Evolutionary conservation across 2,888 invertebrate genomes (phyloP).

Genomic region (Timandra comae): DNA sequence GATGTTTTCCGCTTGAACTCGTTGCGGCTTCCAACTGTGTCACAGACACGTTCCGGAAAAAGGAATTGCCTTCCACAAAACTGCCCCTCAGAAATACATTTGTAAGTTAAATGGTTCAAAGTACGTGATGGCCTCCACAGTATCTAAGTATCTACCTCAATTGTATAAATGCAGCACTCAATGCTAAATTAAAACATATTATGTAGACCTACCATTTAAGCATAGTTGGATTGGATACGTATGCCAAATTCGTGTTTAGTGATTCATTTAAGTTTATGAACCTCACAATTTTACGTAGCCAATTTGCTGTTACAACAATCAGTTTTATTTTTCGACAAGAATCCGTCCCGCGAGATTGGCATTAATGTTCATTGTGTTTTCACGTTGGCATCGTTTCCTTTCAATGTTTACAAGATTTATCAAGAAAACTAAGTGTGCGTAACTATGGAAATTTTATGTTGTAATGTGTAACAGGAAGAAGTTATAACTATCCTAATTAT

Average conservation of each 20-base stretch:
- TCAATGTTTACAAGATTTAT: conserved; percentile 6
- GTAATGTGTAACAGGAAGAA: too few species aligned
- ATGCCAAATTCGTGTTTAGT: conserved; percentile 15
- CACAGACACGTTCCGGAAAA: conserved; percentile 20
- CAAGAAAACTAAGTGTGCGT: neutral
- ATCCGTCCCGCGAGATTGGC: conserved; percentile 4
- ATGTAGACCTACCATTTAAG: conserved; percentile 3
- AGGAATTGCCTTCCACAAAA: conserved; percentile 25
- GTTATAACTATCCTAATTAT: too few species aligned
- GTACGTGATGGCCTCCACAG: conserved; percentile 16
- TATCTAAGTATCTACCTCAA: too few species aligned
- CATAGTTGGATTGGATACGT: conserved; percentile 1
- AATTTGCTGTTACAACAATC: conserved; percentile 15
- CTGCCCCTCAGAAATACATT: conserved; percentile 26
- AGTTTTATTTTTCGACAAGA: conserved; percentile 15
- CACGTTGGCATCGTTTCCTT: conserved; percentile 10
- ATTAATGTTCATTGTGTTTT: conserved; percentile 8
- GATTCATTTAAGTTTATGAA: conserved; percentile 21
- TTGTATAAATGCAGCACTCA: too few species aligned
- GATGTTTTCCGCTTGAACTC: conserved; percentile 20
- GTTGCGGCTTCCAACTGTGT: conserved; percentile 21
- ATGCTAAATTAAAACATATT: too few species aligned
- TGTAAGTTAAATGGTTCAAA: conserved; percentile 26
- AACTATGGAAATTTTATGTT: too few species aligned
- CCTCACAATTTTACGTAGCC: conserved; percentile 13